Percentiles rank a stretch among this genome's conserved stretches.
These are phyloP conservation scores for Sebastes fasciatus DNA, from an alignment of 2,113 vertebrate species.

Conservation along the genomic window DNA sequence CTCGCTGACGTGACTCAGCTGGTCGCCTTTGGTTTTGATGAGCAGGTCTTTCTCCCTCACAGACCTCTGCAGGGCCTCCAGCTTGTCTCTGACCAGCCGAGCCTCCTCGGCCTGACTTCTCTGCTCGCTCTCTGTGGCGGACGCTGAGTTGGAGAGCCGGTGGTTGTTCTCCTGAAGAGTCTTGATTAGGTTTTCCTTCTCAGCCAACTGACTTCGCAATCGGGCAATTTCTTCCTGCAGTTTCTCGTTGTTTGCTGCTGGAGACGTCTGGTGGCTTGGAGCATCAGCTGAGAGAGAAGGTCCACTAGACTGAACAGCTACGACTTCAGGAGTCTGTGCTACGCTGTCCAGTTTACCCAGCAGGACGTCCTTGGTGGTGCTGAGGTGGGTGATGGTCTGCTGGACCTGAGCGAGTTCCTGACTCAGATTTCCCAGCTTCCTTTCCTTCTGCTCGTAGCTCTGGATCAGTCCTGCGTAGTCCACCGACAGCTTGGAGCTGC, in stretches of 20 bases:
- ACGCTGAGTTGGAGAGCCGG: constrained; percentile 88
- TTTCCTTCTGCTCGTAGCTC: constrained; percentile 94
- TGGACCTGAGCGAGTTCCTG: constrained; percentile 93
- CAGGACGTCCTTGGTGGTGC: constrained; percentile 90
- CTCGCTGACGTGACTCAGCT: constrained; percentile 89
- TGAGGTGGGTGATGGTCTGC: constrained; percentile 92
- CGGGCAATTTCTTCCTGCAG: constrained; percentile 82
- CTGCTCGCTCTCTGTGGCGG: constrained; percentile 86
- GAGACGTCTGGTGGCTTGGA: not conserved
- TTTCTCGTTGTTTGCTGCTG: constrained; percentile 54
- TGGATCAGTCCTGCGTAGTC: constrained; percentile 94
- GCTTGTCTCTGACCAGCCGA: constrained; percentile 86
- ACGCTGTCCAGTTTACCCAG: constrained; percentile 91
- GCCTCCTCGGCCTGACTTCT: constrained; percentile 86
- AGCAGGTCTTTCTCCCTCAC: constrained; percentile 95
- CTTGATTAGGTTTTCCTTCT: constrained; percentile 87
- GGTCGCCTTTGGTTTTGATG: constrained; percentile 96
- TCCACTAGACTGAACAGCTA: constrained; percentile 15
- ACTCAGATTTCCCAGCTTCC: constrained; percentile 88
- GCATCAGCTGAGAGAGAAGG: constrained; percentile 32
- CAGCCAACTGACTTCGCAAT: constrained; percentile 83
- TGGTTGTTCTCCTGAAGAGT: constrained; percentile 96
- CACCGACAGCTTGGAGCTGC: constrained; percentile 90
- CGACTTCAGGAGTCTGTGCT: constrained; percentile 71
- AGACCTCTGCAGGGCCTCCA: constrained; percentile 90